Evolutionary conservation across 1,140 invertebrate genomes (phyloP), one percentile per base, ranked within the genome.

Genomic region (Drosophila littoralis): DNA sequence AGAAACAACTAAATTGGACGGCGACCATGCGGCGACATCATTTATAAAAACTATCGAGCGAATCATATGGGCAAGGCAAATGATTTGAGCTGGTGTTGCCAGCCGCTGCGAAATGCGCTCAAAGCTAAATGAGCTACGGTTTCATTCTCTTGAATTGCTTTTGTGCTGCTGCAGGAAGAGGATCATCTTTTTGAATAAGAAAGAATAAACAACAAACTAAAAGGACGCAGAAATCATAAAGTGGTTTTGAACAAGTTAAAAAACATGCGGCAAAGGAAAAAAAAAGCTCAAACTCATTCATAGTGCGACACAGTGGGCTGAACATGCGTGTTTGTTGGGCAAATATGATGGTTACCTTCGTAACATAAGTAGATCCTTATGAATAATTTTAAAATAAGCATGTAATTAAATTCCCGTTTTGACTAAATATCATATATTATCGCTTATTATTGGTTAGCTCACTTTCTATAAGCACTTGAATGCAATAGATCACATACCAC

Each of bases 221-320:
- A 88, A 89, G 84, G 84, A 89, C 75, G 74, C 71, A 81, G 54
- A 90, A 89, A 89, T 89, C 85, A 89, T 89, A 89, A 88, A 88
- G 83, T 90, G 85, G 85, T 84, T 89, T 79, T 77, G 80, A 84
- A 78, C 85, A 89, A 89, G 80, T 89, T 88, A 69, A 89, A 81
- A 89, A 89, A 75, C 71, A 68, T 40, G 65, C 55, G 15, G 51
- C 51, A 52, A 58, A 57, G 46, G 15, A 63, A 69, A 48, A 46
- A 77, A 85, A 72, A 76, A 55, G 54, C 67, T 46, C 46, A 75
- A 71, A 55, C 80, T 71, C 81, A 84, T 84, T 84, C 81, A 84
- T 85, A 84, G 77, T 40, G 48, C 57, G 55, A 32, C 28, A 89
- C 81, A 74, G 68, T 84, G 81, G 59, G 33, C 9, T 35, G 6